phyloP scores from a whole-genome alignment of 2,113 vertebrate species.

The Ailurus styani region DNA sequence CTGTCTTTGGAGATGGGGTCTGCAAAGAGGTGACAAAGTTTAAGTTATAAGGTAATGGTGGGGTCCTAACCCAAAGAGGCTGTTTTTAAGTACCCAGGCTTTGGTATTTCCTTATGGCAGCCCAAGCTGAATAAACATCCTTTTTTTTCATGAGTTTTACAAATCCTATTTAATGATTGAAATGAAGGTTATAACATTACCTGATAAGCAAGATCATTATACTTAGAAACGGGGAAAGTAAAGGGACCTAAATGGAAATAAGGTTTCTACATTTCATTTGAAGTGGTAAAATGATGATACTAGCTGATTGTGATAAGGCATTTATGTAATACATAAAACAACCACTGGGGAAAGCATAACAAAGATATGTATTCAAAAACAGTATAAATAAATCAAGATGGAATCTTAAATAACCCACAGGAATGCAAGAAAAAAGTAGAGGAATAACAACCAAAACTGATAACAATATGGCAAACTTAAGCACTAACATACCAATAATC shows the following conservation, averaged over 20 bases:
- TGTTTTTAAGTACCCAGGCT: neutral
- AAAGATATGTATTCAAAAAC: neutral
- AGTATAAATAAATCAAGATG: neutral
- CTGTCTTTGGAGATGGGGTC: neutral
- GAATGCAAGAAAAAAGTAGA: neutral
- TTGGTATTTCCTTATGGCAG: neutral
- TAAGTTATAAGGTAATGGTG: neutral
- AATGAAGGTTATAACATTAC: neutral
- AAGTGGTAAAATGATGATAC: neutral
- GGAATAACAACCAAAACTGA: neutral
- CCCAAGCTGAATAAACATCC: neutral
- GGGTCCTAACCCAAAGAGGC: neutral
- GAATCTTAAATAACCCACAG: neutral
- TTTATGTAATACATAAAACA: neutral
- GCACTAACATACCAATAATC: neutral
- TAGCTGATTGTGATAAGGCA: neutral
- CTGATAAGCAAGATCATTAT: neutral
- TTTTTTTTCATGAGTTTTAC: neutral
- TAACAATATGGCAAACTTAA: neutral
- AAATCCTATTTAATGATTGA: neutral
- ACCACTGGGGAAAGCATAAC: neutral
- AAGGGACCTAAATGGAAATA: neutral
- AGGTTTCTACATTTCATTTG: neutral
- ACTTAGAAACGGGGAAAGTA: neutral
- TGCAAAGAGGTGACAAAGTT: neutral